Evolutionary conservation across 2,888 invertebrate species (phyloP), one percentile per base, ranked within the genome.

Genomic region (Endotricha flammealis): DNA sequence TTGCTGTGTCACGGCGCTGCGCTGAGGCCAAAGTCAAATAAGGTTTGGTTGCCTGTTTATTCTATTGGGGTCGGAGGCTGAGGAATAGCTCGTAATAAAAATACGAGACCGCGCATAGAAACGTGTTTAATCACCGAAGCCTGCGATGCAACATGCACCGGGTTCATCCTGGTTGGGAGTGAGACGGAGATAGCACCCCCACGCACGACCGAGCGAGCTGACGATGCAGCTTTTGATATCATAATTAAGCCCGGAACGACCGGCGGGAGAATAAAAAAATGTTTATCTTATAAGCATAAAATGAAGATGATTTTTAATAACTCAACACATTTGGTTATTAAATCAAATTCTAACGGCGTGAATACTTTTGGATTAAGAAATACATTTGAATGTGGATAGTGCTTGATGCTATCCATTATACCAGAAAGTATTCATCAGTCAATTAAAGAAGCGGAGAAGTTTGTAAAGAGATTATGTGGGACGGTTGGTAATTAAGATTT

Each of bases 81-180:
- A 46, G 35, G 43, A 50, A 50, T 57, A 51, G 55, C 41, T 47
- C 42, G 54, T 57, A 57, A 64, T 60, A 69, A 76, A 76, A 73
- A 72, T 79, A 80, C 86, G 85, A 78, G 79, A 57, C 76, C 58
- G 55, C 63, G 86, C 86, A 86, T 86, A 86, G 75, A 67, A 80
- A 81, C 86, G 83, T 86, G 86, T 78, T 78, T 85, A 86, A 86
- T 85, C 68, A 73, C 56, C 71, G 60, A 64, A 65, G 64, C 58
- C 55, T 58, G 62, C 61, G 75, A 74, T 76, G 74, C 71, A 66
- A 53, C 63, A 53, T 56, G 63, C 62, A 58, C 49, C 53, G 50
- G 46, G 48, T 47, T 64, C 54, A 65, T 74, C 72, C 66, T 71
- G 69, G 65, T 62, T 60, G 53, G 53, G 65, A 76, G 53, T 43